phyloP scores from a whole-genome alignment of 1,140 invertebrate genomes.

The Hermatobates lingyangjiaoensis region DNA sequence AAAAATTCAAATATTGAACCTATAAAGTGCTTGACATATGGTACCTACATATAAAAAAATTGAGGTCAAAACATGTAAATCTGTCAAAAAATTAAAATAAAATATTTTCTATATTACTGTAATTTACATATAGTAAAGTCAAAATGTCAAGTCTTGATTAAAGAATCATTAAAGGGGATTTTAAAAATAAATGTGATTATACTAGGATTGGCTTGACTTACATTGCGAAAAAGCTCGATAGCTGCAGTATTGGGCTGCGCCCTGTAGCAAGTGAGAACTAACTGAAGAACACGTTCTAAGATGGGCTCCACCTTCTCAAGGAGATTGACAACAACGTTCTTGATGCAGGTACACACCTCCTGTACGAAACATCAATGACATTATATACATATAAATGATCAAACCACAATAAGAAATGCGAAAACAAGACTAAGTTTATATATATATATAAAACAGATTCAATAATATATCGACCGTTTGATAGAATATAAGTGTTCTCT shows the following conservation, averaged over 20 bases:
- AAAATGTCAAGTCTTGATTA: not conserved
- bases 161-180: constrained; percentile 1
- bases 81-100: not conserved
- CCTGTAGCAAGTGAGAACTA: constrained; percentile 49
- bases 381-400: not conserved
- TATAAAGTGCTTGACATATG: too few relatives aligned
- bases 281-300: constrained; percentile 39
- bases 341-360: constrained; percentile 47
- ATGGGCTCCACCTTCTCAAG: constrained; percentile 40
- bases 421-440: not conserved
- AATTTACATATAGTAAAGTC: not conserved
- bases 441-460: not conserved
- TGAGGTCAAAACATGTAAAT: not conserved
- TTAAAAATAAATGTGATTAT: constrained; percentile 4
- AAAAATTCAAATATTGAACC: too few relatives aligned
- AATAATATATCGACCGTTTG: not conserved
- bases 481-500: not conserved
- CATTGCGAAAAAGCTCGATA: constrained; percentile 50
- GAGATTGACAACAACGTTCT: constrained; percentile 42
- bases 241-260: constrained; percentile 43
- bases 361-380: constrained; percentile 24
- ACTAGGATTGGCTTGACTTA: constrained; percentile 22
- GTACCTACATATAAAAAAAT: not conserved
- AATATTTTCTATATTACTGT: not conserved
- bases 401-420: not conserved